phyloP scores from a whole-genome alignment of 2,888 invertebrate genomes.

The Parascotia fuliginaria region DNA sequence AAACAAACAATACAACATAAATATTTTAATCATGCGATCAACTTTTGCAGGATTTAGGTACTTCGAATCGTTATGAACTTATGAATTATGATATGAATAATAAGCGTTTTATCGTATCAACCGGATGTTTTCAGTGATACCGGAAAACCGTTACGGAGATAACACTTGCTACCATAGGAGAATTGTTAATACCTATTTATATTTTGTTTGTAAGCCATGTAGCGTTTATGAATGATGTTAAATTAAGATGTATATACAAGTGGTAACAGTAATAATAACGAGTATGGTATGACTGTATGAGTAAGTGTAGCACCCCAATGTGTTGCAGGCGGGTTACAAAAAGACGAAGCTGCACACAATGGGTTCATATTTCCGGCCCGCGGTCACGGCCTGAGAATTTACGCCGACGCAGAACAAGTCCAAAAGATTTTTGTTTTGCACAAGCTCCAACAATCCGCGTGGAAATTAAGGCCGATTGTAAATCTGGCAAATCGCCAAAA shows the following conservation, averaged over 20 bases:
- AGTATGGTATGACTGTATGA: slow-evolving; percentile 20
- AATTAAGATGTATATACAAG: slow-evolving; percentile 5
- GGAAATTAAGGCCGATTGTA: slow-evolving; percentile 66
- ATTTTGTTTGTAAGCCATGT: too few species aligned
- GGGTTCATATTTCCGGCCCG: slow-evolving; percentile 72
- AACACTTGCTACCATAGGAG: slow-evolving; percentile 22
- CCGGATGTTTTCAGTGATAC: slow-evolving; percentile 42
- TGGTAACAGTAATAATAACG: slow-evolving; percentile 37
- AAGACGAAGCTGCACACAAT: slow-evolving; percentile 69
- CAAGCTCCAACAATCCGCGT: slow-evolving; percentile 52
- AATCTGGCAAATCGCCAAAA: slow-evolving; percentile 63
- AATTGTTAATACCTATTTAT: background rate
- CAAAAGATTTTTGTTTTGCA: slow-evolving; percentile 56
- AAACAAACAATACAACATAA: slow-evolving; percentile 49
- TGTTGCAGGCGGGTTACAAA: slow-evolving; percentile 56
- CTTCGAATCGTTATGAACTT: too few species aligned
- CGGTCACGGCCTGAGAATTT: slow-evolving; percentile 54
- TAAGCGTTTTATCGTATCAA: slow-evolving; percentile 40
- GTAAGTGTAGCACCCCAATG: slow-evolving; percentile 49
- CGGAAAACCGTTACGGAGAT: slow-evolving; percentile 36
- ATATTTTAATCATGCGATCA: slow-evolving; percentile 27
- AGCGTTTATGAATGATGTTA: too few species aligned
- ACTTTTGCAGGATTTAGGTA: slow-evolving; percentile 14
- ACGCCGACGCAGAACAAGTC: slow-evolving; percentile 49
- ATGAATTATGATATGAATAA: too few species aligned